Conservation (phyloP, 2,797 vertebrate genomes). For the Carduelis carduelis region DNA sequence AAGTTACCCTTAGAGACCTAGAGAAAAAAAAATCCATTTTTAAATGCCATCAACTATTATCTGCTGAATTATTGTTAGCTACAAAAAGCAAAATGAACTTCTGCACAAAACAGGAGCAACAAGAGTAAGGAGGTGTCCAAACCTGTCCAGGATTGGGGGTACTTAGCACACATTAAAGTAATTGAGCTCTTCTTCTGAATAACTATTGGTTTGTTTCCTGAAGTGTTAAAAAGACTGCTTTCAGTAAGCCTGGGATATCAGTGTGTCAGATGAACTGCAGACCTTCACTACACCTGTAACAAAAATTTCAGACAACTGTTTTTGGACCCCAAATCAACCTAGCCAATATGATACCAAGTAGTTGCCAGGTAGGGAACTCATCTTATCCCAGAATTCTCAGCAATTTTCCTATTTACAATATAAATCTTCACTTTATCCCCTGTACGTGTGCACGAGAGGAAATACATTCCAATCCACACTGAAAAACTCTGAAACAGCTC, state of each 20-base stretch:
- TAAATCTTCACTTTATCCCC: not conserved
- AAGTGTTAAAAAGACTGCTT: not conserved
- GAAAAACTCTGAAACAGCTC: not conserved
- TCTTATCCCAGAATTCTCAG: not conserved
- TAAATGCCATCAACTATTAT: not conserved
- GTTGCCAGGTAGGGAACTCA: not conserved
- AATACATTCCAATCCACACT: not conserved
- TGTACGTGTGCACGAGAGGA: rapidly evolving
- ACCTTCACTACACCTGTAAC: no score
- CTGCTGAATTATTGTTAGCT: not conserved
- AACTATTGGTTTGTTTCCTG: not conserved
- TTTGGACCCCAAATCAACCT: not conserved
- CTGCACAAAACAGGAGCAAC: not conserved
- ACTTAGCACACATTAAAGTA: not conserved
- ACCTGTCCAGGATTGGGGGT: not conserved
- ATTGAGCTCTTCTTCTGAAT: not conserved
- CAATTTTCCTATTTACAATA: not conserved
- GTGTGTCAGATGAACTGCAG: not conserved
- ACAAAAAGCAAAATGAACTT: not conserved
- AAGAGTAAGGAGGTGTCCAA: not conserved
- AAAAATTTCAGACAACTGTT: not conserved
- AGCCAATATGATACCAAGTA: rapidly evolving
- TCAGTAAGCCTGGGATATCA: not conserved
- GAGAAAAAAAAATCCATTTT: not conserved
- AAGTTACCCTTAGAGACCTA: not conserved